Conservation (phyloP, 2,797 vertebrate species). For the Acanthornis magna region DNA sequence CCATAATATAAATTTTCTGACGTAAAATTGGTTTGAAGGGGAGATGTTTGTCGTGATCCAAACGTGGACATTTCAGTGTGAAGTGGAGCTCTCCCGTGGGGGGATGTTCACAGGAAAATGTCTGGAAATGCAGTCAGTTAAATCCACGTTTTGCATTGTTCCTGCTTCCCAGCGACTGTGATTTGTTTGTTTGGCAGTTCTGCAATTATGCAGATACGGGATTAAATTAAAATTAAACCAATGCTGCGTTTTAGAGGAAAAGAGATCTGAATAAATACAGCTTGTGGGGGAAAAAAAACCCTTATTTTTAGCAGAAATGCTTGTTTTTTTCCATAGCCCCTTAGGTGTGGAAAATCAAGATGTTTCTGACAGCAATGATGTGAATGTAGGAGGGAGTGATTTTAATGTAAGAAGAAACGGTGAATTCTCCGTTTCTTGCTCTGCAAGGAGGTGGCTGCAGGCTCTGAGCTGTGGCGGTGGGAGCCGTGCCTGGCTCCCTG, state of each 20-base stretch:
- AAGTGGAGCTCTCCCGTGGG: neutral
- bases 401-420: conserved; percentile 17
- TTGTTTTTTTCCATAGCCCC: neutral
- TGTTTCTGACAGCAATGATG: conserved; percentile 37
- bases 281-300: accelerated
- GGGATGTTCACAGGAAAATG: neutral
- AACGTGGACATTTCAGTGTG: neutral
- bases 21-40: neutral
- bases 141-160: neutral
- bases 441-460: neutral
- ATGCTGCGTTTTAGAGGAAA: neutral
- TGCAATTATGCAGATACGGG: neutral
- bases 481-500: no score
- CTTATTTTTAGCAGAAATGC: conserved; percentile 16
- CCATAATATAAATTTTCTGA: neutral
- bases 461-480: neutral
- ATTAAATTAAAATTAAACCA: neutral
- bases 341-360: conserved; percentile 21
- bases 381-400: conserved; percentile 37
- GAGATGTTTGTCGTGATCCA: neutral
- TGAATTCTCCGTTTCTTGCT: neutral
- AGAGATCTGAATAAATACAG: neutral
- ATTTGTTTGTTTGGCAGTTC: neutral
- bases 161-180: neutral
- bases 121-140: neutral